A percentile compares a stretch with the other conserved stretches of the same genome.
phyloP scores from a whole-genome alignment of 1,140 invertebrate genomes.

The Cydia strobilella region DNA sequence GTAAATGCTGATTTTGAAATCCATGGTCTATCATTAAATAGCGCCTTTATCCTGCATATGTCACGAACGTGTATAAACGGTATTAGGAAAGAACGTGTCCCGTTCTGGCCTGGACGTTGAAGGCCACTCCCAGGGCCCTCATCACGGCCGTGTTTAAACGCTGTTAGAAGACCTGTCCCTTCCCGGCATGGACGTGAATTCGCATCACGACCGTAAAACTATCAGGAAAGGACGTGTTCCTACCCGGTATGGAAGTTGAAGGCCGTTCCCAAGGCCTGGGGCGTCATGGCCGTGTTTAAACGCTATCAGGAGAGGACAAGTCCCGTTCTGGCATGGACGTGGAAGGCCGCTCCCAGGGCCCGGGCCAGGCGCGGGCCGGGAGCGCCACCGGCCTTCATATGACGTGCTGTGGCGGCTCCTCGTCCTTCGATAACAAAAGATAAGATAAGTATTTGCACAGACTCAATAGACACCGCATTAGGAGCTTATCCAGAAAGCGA shows the following conservation, averaged over 20 bases:
- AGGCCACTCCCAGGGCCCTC: too few relatives aligned
- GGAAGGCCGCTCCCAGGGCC: slow-evolving; percentile 79
- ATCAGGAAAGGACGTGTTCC: not conserved
- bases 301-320: slow-evolving; percentile 64
- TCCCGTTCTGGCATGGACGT: slow-evolving; percentile 62
- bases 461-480: too few relatives aligned
- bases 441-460: too few relatives aligned
- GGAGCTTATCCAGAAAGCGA: too few relatives aligned
- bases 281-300: slow-evolving; percentile 41
- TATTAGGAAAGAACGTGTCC: not conserved
- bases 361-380: slow-evolving; percentile 80
- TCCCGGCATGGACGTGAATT: too few relatives aligned
- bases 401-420: slow-evolving; percentile 83
- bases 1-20: too few relatives aligned
- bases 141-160: too few relatives aligned
- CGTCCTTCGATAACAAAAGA: slow-evolving; percentile 52
- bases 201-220: not conserved
- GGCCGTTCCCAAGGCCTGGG: not conserved
- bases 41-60: not conserved
- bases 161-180: too few relatives aligned
- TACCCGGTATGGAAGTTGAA: not conserved
- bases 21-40: not conserved
- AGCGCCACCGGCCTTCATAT: slow-evolving; percentile 93
- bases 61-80: not conserved
- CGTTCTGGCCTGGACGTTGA: too few relatives aligned